Evolutionary conservation across 2,888 invertebrate genomes (phyloP).

Genomic region (Synergus japonicus): DNA sequence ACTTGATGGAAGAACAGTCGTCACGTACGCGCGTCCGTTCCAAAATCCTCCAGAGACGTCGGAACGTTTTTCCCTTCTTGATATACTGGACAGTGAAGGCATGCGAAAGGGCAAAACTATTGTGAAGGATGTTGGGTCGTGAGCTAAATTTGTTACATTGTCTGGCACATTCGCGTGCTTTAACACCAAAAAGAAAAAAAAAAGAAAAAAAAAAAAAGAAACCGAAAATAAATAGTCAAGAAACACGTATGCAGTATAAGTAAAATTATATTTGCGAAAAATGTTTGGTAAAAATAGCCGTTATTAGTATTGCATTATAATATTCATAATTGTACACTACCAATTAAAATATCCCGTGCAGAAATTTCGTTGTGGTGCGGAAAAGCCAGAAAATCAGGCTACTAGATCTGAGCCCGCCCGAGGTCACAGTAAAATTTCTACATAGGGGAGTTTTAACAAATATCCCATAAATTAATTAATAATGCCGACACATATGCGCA

Average conservation of each 20-base stretch:
- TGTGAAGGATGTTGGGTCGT: constrained; percentile 38
- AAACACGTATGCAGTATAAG: not conserved
- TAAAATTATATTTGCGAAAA: not conserved
- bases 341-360: no score
- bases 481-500: no score
- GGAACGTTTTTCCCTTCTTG: constrained; percentile 62
- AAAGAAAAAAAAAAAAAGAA: not conserved
- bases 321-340: no score
- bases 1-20: constrained; percentile 32
- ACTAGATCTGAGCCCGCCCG: no score
- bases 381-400: no score
- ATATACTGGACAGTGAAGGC: constrained; percentile 41
- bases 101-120: constrained; percentile 39
- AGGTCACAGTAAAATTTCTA: no score
- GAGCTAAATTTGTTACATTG: constrained; percentile 41
- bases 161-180: constrained; percentile 28
- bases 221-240: constrained; percentile 8
- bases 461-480: no score
- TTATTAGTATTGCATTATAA: no score
- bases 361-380: no score
- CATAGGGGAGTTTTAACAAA: no score
- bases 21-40: constrained; percentile 44
- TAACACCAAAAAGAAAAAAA: constrained; percentile 15
- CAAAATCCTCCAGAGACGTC: constrained; percentile 55
- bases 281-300: no score